These are phyloP conservation scores for Tiliacea aurago DNA, from an alignment of 2,888 invertebrate species.

Conservation along the genomic window DNA sequence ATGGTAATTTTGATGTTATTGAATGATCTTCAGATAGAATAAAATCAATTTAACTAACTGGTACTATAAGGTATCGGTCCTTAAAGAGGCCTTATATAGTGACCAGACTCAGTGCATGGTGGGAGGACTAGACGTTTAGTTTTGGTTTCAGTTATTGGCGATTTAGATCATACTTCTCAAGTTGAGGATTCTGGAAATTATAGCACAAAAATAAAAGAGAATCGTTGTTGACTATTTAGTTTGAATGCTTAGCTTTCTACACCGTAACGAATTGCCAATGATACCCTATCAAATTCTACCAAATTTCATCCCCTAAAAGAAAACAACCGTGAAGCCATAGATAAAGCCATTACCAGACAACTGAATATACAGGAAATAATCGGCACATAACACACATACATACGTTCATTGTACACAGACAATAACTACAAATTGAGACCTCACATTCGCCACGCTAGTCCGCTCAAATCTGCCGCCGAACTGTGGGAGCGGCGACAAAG, in stretches of 20 bases:
- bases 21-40: neutral
- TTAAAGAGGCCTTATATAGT: too few relatives aligned
- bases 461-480: conserved; percentile 70
- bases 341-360: conserved; percentile 60
- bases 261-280: conserved; percentile 39
- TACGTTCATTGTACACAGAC: conserved; percentile 73
- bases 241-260: conserved; percentile 26
- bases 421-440: conserved; percentile 87
- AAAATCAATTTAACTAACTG: neutral
- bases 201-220: neutral
- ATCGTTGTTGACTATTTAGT: conserved; percentile 2
- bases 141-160: neutral
- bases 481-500: conserved; percentile 79
- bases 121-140: neutral
- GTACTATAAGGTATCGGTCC: too few relatives aligned
- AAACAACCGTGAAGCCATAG: conserved; percentile 59
- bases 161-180: neutral
- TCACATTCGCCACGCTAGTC: conserved; percentile 84
- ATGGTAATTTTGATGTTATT: conserved; percentile 12
- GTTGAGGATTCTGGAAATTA: neutral
- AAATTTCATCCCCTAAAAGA: conserved; percentile 53
- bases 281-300: conserved; percentile 41
- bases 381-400: conserved; percentile 63
- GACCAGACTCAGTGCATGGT: too few relatives aligned
- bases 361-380: conserved; percentile 59